Evolutionary conservation across 2,888 invertebrate genomes (phyloP).

Genomic region (Helobdella robusta): DNA sequence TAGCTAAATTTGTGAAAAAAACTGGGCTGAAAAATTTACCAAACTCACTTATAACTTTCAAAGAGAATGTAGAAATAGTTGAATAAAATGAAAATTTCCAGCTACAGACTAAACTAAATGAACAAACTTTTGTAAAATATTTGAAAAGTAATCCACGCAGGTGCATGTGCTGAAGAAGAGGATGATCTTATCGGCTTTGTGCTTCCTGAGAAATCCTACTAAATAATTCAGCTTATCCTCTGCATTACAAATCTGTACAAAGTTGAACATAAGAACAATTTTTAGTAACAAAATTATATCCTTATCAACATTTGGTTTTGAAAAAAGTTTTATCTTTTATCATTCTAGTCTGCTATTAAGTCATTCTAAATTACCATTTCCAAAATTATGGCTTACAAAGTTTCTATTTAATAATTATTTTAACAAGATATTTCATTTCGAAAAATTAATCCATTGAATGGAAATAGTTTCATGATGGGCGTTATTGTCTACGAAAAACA

Average conservation of each 20-base stretch:
- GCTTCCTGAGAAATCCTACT: constrained; percentile 64
- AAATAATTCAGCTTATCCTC: constrained; percentile 68
- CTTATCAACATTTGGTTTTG: not conserved
- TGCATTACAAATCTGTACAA: constrained; percentile 39
- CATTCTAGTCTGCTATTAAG: too few species aligned
- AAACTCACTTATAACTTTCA: not conserved
- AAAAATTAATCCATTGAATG: too few species aligned
- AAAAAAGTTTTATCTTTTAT: too few species aligned
- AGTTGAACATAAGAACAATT: too few species aligned
- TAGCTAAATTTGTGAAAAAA: not conserved
- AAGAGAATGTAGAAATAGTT: not conserved
- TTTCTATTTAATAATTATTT: too few species aligned
- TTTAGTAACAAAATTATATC: too few species aligned
- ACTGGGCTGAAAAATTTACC: not conserved
- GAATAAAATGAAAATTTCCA: not conserved
- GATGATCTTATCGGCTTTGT: constrained; percentile 57
- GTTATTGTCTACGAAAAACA: too few species aligned
- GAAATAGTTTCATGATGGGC: too few species aligned
- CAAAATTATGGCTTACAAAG: too few species aligned
- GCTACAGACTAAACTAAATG: too few species aligned
- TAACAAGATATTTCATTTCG: too few species aligned
- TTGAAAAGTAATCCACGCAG: constrained; percentile 83
- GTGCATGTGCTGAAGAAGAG: constrained; percentile 91
- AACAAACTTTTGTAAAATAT: constrained; percentile 53
- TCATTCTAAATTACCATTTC: too few species aligned